Percentiles rank a stretch among this genome's conserved stretches.
phyloP scores from a whole-genome alignment of 2,113 vertebrate species.

The Spermophilus dauricus region DNA sequence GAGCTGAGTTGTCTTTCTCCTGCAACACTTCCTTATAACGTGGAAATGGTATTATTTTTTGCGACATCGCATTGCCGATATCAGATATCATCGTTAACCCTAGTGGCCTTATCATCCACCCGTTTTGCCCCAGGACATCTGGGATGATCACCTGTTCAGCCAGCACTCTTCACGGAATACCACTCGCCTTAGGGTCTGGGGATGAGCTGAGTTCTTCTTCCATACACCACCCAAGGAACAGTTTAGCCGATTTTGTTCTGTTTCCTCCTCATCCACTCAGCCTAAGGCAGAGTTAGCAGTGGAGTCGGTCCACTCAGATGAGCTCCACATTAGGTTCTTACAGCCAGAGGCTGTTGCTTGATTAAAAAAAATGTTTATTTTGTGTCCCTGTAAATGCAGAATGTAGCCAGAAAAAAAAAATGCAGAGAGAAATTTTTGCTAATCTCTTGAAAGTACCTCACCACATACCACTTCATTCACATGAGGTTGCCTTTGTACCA shows the following conservation, averaged over 20 bases:
- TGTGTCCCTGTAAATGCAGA: background rate
- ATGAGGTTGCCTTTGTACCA: background rate
- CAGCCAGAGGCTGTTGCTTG: background rate
- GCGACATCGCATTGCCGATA: too few species aligned
- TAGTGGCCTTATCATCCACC: rapidly evolving
- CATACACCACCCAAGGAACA: background rate
- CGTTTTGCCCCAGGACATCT: background rate
- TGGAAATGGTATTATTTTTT: too few species aligned
- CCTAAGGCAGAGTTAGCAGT: background rate
- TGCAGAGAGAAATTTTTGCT: background rate
- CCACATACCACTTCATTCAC: background rate
- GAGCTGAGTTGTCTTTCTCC: background rate
- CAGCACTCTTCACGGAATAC: background rate
- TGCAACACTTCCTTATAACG: too few species aligned
- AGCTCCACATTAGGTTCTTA: background rate
- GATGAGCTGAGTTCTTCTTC: background rate
- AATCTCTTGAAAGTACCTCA: background rate
- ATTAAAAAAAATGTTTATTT: background rate
- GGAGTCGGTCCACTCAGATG: background rate
- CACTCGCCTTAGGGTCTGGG: background rate
- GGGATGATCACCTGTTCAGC: background rate
- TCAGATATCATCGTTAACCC: too few species aligned
- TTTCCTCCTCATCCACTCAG: background rate
- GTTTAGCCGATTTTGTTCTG: rapidly evolving
- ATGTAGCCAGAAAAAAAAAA: background rate